Percentiles rank a stretch among this genome's conserved stretches.
Conservation (phyloP, 2,113 vertebrate genomes). For the Oryzias melastigma region DNA sequence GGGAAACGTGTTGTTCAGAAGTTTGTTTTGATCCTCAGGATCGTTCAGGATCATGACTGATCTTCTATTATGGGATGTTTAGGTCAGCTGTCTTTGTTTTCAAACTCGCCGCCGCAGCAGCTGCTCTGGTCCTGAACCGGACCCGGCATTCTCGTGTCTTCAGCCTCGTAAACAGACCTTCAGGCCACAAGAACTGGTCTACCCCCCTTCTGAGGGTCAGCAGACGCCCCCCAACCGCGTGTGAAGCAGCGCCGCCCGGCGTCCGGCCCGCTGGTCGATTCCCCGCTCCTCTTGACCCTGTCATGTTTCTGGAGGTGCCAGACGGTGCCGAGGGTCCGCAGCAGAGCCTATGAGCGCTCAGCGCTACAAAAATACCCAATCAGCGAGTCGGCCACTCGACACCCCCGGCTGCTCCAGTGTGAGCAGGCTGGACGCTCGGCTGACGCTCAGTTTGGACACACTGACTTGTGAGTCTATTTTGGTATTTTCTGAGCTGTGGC, state of each 20-base stretch:
- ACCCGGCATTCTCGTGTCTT: constrained; percentile 21
- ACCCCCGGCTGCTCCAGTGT: constrained; percentile 82
- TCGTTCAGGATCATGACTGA: constrained; percentile 1
- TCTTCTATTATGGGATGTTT: constrained; percentile 12
- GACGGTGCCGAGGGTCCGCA: constrained; percentile 33
- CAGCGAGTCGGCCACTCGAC: constrained; percentile 87
- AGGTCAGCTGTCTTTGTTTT: constrained; percentile 20
- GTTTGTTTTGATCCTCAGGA: background rate
- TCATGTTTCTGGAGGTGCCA: constrained; percentile 37
- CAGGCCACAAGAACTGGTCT: constrained; percentile 37
- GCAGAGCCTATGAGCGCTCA: constrained; percentile 48
- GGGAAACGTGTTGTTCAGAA: fast-evolving
- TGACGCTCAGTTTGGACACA: constrained; percentile 81
- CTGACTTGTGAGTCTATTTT: constrained; percentile 80
- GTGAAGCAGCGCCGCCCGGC: background rate
- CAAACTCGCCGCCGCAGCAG: constrained; percentile 60
- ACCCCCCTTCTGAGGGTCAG: background rate
- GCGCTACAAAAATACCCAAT: constrained; percentile 91
- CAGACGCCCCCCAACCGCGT: background rate
- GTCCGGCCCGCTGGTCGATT: constrained; percentile 6
- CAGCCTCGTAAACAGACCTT: constrained; percentile 54
- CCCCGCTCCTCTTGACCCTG: constrained; percentile 9
- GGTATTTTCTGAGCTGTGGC: constrained; percentile 75
- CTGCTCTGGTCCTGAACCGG: constrained; percentile 51
- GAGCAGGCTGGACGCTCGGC: constrained; percentile 78